Percentiles rank a stretch among this genome's conserved stretches.
Evolutionary conservation across 2,888 invertebrate species (phyloP).

Genomic region (Macrosiphum euphorbiae): DNA sequence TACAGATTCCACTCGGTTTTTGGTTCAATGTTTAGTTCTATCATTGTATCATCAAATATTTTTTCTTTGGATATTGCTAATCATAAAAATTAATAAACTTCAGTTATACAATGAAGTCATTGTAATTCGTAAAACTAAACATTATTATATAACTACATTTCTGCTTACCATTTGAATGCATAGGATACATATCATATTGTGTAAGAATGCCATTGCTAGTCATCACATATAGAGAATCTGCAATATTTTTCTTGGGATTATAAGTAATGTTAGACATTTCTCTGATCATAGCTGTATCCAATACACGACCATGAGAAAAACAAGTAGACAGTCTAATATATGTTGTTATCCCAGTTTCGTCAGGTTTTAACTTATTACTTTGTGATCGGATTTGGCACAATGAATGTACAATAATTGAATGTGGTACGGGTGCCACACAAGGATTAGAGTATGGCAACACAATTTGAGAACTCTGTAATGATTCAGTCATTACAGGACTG

Average conservation of each 20-base stretch:
- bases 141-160: background rate
- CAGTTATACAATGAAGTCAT: background rate
- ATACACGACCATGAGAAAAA: conserved; percentile 74
- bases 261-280: conserved; percentile 72
- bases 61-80: conserved; percentile 85
- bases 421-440: conserved; percentile 66
- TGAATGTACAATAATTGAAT: conserved; percentile 66
- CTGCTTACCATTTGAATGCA: conserved; percentile 74
- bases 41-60: conserved; percentile 86
- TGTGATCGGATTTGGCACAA: conserved; percentile 67
- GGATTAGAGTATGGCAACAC: conserved; percentile 68
- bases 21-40: conserved; percentile 87
- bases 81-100: background rate
- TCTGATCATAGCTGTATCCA: conserved; percentile 70
- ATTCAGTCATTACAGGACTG: conserved; percentile 65
- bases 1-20: conserved; percentile 92
- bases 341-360: conserved; percentile 68
- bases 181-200: conserved; percentile 89
- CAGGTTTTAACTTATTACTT: conserved; percentile 70
- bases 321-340: conserved; percentile 85
- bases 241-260: conserved; percentile 69
- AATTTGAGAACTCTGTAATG: conserved; percentile 62
- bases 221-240: conserved; percentile 91
- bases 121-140: background rate
- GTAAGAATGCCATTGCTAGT: conserved; percentile 88